Evolutionary conservation across 2,888 invertebrate species (phyloP).

Genomic region (Lissocephala sabroskyi): DNA sequence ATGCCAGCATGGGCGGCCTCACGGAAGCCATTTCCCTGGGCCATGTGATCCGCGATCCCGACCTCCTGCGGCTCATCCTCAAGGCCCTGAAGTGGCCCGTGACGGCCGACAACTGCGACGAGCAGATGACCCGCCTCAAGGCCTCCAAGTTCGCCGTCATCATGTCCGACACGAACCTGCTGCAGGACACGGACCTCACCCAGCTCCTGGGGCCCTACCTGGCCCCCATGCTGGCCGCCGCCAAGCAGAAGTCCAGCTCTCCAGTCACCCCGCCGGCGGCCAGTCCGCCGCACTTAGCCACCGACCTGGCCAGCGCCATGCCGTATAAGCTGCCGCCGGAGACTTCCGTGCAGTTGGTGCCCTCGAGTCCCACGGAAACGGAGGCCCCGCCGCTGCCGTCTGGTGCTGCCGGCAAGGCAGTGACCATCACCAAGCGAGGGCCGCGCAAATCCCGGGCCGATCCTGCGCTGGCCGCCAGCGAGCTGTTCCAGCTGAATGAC

Average conservation of each 20-base stretch:
- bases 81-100: constrained; percentile 71
- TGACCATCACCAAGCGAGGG: neutral
- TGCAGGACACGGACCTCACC: constrained; percentile 70
- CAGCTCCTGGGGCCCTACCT: constrained; percentile 69
- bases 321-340: constrained; percentile 70
- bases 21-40: constrained; percentile 68
- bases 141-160: constrained; percentile 68
- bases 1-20: constrained; percentile 39
- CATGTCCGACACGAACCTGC: constrained; percentile 68
- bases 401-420: constrained; percentile 15
- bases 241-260: constrained; percentile 31
- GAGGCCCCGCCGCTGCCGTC: constrained; percentile 23
- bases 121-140: constrained; percentile 66
- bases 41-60: constrained; percentile 69
- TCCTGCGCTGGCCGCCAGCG: no score
- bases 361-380: constrained; percentile 59
- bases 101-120: constrained; percentile 55
- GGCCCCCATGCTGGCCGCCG: constrained; percentile 50
- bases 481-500: no score
- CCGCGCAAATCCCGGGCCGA: no score
- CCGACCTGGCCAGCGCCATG: constrained; percentile 51
- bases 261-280: constrained; percentile 11
- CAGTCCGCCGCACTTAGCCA: constrained; percentile 20
- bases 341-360: constrained; percentile 70
- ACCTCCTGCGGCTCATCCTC: constrained; percentile 69